These are phyloP conservation scores for Betta splendens DNA, from an alignment of 2,797 vertebrate species.

Conservation along the genomic window DNA sequence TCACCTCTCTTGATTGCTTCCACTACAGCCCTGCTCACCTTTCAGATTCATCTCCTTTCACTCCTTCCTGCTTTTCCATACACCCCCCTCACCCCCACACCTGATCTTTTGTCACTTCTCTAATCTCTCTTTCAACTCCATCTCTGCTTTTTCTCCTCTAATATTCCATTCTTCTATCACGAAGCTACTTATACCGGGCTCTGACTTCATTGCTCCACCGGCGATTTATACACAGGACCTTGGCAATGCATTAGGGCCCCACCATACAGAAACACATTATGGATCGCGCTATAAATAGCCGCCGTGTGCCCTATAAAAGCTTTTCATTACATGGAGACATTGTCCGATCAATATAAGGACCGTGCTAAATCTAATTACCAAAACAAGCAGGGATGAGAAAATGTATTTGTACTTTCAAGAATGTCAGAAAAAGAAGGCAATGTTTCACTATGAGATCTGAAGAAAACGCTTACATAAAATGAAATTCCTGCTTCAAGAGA, in stretches of 20 bases:
- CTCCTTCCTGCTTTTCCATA: conserved; percentile 18
- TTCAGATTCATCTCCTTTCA: conserved; percentile 35
- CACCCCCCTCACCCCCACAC: not conserved
- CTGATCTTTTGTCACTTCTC: conserved; percentile 42
- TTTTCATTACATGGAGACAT: conserved; percentile 77
- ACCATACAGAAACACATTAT: conserved; percentile 52
- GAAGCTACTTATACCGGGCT: conserved; percentile 30
- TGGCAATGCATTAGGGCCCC: conserved; percentile 54
- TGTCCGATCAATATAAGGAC: conserved; percentile 66
- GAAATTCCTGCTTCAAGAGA: conserved; percentile 23
- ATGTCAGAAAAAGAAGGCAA: conserved; percentile 1
- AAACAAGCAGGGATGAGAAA: conserved; percentile 34
- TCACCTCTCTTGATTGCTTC: conserved; percentile 40
- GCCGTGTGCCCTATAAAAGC: conserved; percentile 66
- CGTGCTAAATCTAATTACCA: conserved; percentile 64
- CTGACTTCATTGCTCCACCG: conserved; percentile 50
- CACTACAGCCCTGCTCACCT: conserved; percentile 40
- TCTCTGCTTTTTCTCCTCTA: conserved; percentile 10
- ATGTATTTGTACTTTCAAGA: conserved; percentile 45
- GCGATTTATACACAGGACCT: conserved; percentile 57
- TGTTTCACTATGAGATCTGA: conserved; percentile 36
- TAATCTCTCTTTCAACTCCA: conserved; percentile 29
- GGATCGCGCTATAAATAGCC: conserved; percentile 69
- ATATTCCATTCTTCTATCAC: conserved; percentile 37
- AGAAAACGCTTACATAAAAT: conserved; percentile 31